These are phyloP conservation scores for Datnioides undecimradiatus DNA, from an alignment of 2,113 vertebrate species.

Conservation along the genomic window DNA sequence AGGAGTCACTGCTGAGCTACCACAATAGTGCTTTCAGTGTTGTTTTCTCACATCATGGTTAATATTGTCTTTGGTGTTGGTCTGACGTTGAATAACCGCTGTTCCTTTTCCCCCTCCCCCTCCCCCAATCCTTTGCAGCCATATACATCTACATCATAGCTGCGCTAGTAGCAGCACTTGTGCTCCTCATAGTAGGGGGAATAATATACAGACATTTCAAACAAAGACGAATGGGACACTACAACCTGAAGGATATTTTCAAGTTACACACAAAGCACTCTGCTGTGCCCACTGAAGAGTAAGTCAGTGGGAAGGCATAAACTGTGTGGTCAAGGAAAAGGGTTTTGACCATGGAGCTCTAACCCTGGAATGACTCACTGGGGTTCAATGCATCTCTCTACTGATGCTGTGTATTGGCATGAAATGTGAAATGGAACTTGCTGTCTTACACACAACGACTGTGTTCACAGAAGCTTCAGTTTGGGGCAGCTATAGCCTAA, in stretches of 20 bases:
- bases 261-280: fast-evolving
- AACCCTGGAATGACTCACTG: too few species aligned
- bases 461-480: background rate
- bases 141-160: background rate
- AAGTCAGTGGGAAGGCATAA: background rate
- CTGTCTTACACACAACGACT: background rate
- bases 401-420: too few species aligned
- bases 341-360: too few species aligned
- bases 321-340: too few species aligned
- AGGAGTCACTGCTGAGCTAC: too few species aligned
- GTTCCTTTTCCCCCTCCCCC: background rate
- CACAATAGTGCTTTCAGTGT: background rate
- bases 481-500: too few species aligned
- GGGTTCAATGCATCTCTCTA: too few species aligned
- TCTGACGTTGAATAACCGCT: background rate
- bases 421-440: too few species aligned
- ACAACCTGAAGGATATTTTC: conserved; percentile 40
- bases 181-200: fast-evolving
- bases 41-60: background rate
- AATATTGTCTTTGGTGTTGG: background rate
- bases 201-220: background rate
- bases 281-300: background rate
- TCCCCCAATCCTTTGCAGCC: conserved; percentile 32
- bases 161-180: fast-evolving
- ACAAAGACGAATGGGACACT: conserved; percentile 28